Evolutionary conservation across 2,888 invertebrate species (phyloP).

Genomic region (Stenotaenia linearis): DNA sequence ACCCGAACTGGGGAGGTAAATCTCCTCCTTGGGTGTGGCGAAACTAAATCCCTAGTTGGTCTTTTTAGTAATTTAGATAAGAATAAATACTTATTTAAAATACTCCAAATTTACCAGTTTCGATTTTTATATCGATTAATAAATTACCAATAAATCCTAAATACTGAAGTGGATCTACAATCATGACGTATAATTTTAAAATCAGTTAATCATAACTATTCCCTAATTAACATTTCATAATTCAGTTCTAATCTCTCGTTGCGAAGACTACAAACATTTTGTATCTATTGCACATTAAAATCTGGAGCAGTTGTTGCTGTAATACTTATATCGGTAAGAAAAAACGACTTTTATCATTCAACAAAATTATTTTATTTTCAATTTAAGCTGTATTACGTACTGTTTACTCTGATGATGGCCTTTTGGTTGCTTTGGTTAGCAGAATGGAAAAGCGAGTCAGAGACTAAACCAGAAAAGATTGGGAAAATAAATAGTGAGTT

Average conservation of each 20-base stretch:
- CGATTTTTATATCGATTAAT: no score
- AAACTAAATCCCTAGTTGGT: no score
- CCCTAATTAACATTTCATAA: background rate
- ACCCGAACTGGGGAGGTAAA: no score
- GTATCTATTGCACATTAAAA: background rate
- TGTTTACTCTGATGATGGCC: background rate
- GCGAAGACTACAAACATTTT: background rate
- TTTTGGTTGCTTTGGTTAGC: background rate
- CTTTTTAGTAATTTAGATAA: no score
- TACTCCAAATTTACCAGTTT: no score
- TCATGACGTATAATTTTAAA: no score
- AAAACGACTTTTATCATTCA: background rate
- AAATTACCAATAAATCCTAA: no score
- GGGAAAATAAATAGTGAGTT: background rate
- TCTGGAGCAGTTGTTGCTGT: background rate
- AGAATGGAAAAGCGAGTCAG: background rate
- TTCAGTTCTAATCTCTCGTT: background rate
- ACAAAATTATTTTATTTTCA: background rate
- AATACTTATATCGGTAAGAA: background rate
- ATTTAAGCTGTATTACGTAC: background rate
- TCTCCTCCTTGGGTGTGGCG: no score
- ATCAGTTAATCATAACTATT: no score
- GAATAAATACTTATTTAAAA: no score
- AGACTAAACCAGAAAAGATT: background rate
- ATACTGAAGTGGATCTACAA: no score